These are phyloP conservation scores for Asobara japonica DNA, from an alignment of 1,140 invertebrate genomes.

Conservation along the genomic window DNA sequence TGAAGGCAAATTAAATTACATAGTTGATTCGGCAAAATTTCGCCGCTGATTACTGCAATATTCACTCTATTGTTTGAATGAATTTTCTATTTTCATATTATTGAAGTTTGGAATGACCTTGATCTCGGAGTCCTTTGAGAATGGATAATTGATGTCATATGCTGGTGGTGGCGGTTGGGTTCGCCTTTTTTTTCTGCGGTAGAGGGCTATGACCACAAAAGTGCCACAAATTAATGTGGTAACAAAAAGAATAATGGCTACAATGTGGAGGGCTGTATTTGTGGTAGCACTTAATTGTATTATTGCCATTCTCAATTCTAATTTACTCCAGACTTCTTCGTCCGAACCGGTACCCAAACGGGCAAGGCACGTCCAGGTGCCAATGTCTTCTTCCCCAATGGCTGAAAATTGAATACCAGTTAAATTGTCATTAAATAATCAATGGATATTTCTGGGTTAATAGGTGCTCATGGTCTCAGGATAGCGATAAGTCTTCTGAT, in stretches of 20 bases:
- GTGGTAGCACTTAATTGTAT: background rate
- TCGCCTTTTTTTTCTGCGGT: background rate
- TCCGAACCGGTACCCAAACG: background rate
- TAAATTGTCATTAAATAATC: conserved; percentile 1
- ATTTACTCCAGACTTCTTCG: background rate
- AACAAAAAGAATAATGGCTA: background rate
- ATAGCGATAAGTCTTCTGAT: background rate
- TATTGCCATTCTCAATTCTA: background rate
- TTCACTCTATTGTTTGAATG: background rate
- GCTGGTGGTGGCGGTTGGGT: background rate
- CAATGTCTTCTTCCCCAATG: background rate
- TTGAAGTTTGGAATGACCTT: background rate
- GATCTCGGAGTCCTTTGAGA: background rate
- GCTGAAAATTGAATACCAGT: no score
- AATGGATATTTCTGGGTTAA: background rate
- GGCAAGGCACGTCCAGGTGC: conserved; percentile 24
- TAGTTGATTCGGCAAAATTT: no score
- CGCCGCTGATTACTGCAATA: no score
- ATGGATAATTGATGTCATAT: background rate
- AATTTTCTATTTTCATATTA: background rate
- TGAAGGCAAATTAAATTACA: background rate
- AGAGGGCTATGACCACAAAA: background rate
- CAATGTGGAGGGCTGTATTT: background rate
- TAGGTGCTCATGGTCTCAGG: background rate
- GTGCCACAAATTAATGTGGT: background rate